Evolutionary conservation across 2,888 invertebrate genomes (phyloP).

Genomic region (Shargacucullia verbasci): DNA sequence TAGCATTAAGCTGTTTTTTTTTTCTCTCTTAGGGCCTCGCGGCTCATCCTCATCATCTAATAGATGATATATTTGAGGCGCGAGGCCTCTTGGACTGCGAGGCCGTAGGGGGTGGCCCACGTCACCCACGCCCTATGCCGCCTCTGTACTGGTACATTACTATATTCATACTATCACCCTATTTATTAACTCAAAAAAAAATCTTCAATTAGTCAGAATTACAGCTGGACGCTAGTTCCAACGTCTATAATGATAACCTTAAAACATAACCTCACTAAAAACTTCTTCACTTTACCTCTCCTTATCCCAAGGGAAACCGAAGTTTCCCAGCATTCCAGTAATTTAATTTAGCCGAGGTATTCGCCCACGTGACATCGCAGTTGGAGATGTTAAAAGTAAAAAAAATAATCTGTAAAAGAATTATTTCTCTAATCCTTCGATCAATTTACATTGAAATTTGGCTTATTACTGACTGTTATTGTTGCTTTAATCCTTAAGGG

Average conservation of each 20-base stretch:
- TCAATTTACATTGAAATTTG: slow-evolving; percentile 57
- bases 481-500: slow-evolving; percentile 56
- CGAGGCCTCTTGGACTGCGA: too few relatives aligned
- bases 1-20: too few relatives aligned
- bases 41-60: too few relatives aligned
- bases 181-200: too few relatives aligned
- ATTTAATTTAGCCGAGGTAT: slow-evolving; percentile 34
- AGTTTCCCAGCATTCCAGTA: slow-evolving; percentile 35
- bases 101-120: too few relatives aligned
- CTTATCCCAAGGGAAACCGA: slow-evolving; percentile 30
- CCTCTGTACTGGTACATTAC: too few relatives aligned
- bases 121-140: too few relatives aligned
- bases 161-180: too few relatives aligned
- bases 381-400: slow-evolving; percentile 16
- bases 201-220: slow-evolving; percentile 7
- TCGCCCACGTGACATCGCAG: slow-evolving; percentile 24
- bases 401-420: slow-evolving; percentile 34
- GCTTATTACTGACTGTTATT: slow-evolving; percentile 52
- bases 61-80: too few relatives aligned
- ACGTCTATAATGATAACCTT: slow-evolving; percentile 33
- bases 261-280: slow-evolving; percentile 35
- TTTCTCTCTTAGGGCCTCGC: too few relatives aligned
- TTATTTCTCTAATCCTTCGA: slow-evolving; percentile 40
- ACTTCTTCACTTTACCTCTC: slow-evolving; percentile 32
- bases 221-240: slow-evolving; percentile 18